Conservation (phyloP, 2,797 vertebrate species). For the Gymnopithys bicolor region DNA sequence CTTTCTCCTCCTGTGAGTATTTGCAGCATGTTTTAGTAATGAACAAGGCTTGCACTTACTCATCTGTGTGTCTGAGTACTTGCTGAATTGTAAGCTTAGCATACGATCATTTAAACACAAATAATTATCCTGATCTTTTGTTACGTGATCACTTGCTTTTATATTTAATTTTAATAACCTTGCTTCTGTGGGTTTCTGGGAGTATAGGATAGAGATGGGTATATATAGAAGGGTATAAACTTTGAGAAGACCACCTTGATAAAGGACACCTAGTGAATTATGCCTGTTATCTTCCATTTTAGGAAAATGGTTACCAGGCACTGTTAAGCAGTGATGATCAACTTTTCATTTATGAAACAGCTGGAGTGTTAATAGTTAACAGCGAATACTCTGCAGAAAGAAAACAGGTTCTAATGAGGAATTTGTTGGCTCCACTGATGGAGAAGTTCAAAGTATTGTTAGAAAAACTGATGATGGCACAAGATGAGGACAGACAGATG, state of each 20-base stretch:
- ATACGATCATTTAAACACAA: not conserved
- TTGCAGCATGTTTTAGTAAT: not conserved
- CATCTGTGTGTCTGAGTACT: not conserved
- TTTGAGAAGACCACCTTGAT: not conserved
- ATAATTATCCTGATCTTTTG: not conserved
- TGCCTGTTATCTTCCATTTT: slow-evolving; percentile 41
- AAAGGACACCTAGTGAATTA: not conserved
- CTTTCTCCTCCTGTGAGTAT: slow-evolving; percentile 91
- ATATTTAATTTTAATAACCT: not conserved
- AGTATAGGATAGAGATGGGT: not conserved
- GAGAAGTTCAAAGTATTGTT: slow-evolving; percentile 93
- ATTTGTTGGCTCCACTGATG: slow-evolving; percentile 91
- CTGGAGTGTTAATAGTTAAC: slow-evolving; percentile 93
- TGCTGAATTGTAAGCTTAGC: not conserved
- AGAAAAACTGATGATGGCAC: slow-evolving; percentile 87
- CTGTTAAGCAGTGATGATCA: slow-evolving; percentile 95
- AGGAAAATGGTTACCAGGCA: slow-evolving; percentile 93
- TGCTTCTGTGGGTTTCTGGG: not conserved
- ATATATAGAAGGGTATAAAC: not conserved
- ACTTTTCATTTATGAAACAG: slow-evolving; percentile 97
- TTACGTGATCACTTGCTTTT: not conserved
- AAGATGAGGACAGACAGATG: slow-evolving; percentile 89
- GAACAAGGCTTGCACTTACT: not conserved
- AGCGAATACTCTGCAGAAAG: slow-evolving; percentile 90
- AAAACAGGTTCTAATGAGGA: slow-evolving; percentile 93